phyloP scores from a whole-genome alignment of 2,797 vertebrate species.

The Lophius americanus region DNA sequence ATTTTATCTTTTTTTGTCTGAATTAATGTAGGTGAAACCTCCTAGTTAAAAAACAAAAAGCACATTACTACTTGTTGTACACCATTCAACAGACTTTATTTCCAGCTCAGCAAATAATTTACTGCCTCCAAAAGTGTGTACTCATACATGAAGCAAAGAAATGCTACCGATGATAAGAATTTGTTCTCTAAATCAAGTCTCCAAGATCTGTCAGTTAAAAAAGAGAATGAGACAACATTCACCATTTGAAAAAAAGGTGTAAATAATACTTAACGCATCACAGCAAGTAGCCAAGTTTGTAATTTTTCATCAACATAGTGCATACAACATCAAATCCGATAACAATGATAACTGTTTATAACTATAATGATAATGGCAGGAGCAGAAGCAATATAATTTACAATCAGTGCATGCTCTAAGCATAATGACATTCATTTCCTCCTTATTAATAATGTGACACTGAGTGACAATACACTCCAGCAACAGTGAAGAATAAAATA shows the following conservation, averaged over 20 bases:
- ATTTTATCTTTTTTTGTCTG: background rate
- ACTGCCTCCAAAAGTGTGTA: slow-evolving; percentile 81
- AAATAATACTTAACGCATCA: slow-evolving; percentile 83
- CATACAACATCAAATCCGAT: slow-evolving; percentile 87
- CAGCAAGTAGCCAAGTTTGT: slow-evolving; percentile 84
- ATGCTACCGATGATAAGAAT: slow-evolving; percentile 82
- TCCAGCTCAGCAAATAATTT: slow-evolving; percentile 78
- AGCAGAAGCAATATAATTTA: slow-evolving; percentile 87
- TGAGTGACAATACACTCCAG: slow-evolving; percentile 73
- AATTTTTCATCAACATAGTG: slow-evolving; percentile 82
- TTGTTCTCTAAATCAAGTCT: slow-evolving; percentile 81
- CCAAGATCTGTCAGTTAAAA: slow-evolving; percentile 74
- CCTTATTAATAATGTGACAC: slow-evolving; percentile 72
- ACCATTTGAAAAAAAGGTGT: slow-evolving; percentile 77
- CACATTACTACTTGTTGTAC: slow-evolving; percentile 32
- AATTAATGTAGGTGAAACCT: background rate
- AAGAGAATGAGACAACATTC: slow-evolving; percentile 78
- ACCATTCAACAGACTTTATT: slow-evolving; percentile 86
- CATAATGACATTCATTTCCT: slow-evolving; percentile 83
- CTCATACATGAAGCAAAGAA: slow-evolving; percentile 82
- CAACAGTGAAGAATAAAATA: slow-evolving; percentile 82
- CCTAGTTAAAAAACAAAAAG: slow-evolving; percentile 9
- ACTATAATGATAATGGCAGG: slow-evolving; percentile 80
- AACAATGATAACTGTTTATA: slow-evolving; percentile 81
- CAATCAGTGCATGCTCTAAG: slow-evolving; percentile 86